These are phyloP conservation scores for Peromyscus nudipes DNA, from an alignment of 2,797 vertebrate species.

Conservation along the genomic window DNA sequence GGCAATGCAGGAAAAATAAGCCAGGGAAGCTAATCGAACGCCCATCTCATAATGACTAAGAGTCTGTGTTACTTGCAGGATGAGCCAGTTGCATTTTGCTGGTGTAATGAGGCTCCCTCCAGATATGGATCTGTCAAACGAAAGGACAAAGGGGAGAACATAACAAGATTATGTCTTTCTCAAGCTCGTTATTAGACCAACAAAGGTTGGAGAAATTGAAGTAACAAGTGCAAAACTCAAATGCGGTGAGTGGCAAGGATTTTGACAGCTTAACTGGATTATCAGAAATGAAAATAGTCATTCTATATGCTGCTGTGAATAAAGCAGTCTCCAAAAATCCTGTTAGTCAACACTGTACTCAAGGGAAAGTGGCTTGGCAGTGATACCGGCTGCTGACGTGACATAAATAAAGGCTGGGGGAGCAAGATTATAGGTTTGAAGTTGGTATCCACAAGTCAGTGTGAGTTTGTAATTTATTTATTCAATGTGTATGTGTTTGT, in stretches of 20 bases:
- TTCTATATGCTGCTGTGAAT: not conserved
- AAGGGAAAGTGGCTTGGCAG: not conserved
- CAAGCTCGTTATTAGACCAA: slow-evolving; percentile 13
- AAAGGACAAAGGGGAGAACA: slow-evolving; percentile 3
- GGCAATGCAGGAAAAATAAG: not conserved
- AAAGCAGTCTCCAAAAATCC: slow-evolving; percentile 54
- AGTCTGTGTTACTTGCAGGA: not conserved
- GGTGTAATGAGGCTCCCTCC: not conserved
- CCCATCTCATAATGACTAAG: not conserved
- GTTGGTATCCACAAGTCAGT: not conserved
- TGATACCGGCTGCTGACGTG: not conserved
- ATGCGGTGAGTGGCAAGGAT: slow-evolving; percentile 57
- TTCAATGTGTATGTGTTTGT: not conserved
- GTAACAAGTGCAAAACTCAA: not conserved
- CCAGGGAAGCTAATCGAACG: not conserved
- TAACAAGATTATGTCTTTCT: not conserved
- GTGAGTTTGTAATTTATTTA: not conserved
- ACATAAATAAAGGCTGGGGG: not conserved
- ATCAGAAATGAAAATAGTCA: slow-evolving; percentile 67
- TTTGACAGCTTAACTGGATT: slow-evolving; percentile 69
- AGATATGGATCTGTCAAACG: not conserved
- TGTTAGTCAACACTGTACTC: slow-evolving; percentile 60
- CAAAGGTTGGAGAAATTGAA: slow-evolving; percentile 20
- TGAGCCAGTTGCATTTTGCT: not conserved
- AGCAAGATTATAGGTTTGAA: not conserved